phyloP scores from a whole-genome alignment of 2,888 invertebrate species.

The Coleophora deauratella region DNA sequence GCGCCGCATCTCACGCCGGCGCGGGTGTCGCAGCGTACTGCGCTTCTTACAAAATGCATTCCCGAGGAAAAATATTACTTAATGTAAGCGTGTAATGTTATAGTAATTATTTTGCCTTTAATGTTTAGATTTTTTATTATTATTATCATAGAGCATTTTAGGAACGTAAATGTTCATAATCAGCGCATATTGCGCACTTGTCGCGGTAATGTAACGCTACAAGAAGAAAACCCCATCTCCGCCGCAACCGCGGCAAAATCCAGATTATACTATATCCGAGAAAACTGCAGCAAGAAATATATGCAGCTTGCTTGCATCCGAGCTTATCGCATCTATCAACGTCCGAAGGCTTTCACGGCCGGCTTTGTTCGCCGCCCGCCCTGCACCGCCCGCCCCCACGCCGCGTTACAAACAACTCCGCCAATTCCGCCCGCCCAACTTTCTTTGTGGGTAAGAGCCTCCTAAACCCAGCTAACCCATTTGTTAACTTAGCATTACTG shows the following conservation, averaged over 20 bases:
- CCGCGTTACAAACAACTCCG: slow-evolving; percentile 58
- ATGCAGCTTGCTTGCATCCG: slow-evolving; percentile 71
- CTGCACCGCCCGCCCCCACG: slow-evolving; percentile 29
- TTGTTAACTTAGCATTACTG: slow-evolving; percentile 21
- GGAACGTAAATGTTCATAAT: no score
- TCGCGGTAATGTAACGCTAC: no score
- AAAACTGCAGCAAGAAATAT: slow-evolving; percentile 63
- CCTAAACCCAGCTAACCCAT: slow-evolving; percentile 36
- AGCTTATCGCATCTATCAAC: slow-evolving; percentile 72
- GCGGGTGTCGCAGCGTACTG: no score
- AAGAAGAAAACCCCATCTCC: no score
- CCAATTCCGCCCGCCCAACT: slow-evolving; percentile 51
- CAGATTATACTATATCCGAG: slow-evolving; percentile 34
- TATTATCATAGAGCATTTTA: no score
- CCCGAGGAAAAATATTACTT: no score
- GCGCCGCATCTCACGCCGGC: no score
- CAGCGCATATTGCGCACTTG: no score
- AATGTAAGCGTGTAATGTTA: no score
- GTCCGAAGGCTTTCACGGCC: slow-evolving; percentile 68
- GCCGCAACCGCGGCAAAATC: slow-evolving; percentile 2
- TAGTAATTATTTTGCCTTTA: no score
- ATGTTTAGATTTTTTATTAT: no score
- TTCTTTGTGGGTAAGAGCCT: slow-evolving; percentile 54
- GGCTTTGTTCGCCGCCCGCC: slow-evolving; percentile 60
- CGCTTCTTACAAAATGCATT: no score